These are phyloP conservation scores for Julus scanicus DNA, from an alignment of 2,888 invertebrate species.

Conservation along the genomic window DNA sequence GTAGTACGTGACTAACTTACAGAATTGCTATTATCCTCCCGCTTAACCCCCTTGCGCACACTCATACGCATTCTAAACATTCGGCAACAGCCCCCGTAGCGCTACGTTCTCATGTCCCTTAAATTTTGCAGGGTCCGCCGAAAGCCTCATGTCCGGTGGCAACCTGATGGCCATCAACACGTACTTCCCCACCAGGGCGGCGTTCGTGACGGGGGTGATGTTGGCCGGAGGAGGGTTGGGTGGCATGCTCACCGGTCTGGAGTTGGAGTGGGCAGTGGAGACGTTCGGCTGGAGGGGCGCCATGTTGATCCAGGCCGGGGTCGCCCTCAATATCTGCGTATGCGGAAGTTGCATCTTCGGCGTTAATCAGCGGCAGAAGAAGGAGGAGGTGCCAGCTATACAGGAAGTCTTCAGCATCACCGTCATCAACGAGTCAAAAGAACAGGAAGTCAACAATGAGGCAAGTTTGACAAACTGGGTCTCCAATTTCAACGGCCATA, in stretches of 20 bases:
- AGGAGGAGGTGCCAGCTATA: not conserved
- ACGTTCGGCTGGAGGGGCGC: constrained; percentile 51
- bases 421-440: too few relatives aligned
- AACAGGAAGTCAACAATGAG: too few relatives aligned
- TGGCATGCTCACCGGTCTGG: constrained; percentile 31
- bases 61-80: too few relatives aligned
- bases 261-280: constrained; percentile 52
- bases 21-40: too few relatives aligned
- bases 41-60: too few relatives aligned
- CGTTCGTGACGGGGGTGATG: constrained; percentile 47
- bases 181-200: not conserved
- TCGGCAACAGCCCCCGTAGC: too few relatives aligned
- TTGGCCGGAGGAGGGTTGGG: constrained; percentile 44
- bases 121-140: not conserved
- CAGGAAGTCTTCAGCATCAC: too few relatives aligned
- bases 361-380: not conserved
- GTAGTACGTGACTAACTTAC: too few relatives aligned
- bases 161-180: not conserved
- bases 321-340: constrained; percentile 27
- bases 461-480: too few relatives aligned
- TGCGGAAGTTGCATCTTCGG: not conserved
- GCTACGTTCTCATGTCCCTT: too few relatives aligned
- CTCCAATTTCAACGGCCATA: too few relatives aligned
- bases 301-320: constrained; percentile 53
- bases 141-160: not conserved